Evolutionary conservation across 1,140 invertebrate genomes (phyloP).

Genomic region (Scaptomyza graminum): DNA sequence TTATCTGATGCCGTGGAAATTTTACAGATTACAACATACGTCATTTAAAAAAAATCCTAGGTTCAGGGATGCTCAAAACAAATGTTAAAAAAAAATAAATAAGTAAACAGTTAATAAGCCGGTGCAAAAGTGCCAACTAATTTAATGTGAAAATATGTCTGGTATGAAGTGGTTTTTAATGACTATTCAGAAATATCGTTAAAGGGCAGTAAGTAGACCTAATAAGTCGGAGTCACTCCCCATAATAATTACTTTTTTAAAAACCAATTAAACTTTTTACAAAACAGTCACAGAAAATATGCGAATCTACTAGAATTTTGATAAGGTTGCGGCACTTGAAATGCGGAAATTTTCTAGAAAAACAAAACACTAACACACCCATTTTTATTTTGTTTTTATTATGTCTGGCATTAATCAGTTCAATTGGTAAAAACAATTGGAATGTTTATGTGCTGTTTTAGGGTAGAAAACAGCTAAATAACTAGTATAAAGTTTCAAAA

Average conservation of each 20-base stretch:
- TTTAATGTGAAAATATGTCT: neutral
- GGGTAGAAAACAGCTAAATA: neutral
- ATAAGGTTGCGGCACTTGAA: neutral
- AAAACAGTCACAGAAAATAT: neutral
- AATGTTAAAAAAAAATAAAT: neutral
- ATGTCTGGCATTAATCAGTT: slow-evolving; percentile 18
- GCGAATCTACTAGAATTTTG: neutral
- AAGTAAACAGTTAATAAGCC: neutral
- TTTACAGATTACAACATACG: slow-evolving; percentile 37
- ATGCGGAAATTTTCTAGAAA: neutral
- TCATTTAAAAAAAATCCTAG: slow-evolving; percentile 1
- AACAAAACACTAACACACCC: slow-evolving; percentile 28
- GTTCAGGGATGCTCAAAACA: too few relatives aligned
- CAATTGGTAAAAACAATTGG: slow-evolving; percentile 17
- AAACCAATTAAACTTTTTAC: too few relatives aligned
- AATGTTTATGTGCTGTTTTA: slow-evolving; percentile 19
- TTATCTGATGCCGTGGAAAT: slow-evolving; percentile 39
- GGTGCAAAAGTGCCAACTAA: neutral
- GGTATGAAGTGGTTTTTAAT: neutral
- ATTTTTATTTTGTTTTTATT: slow-evolving; percentile 18
- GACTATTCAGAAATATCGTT: neutral
- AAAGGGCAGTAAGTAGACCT: too few relatives aligned
- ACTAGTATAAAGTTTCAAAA: neutral
- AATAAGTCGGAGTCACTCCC: too few relatives aligned
- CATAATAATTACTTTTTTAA: too few relatives aligned